Percentiles rank a stretch among this genome's conserved stretches.
phyloP scores from a whole-genome alignment of 2,113 vertebrate species.

The Orthonyx spaldingii region DNA sequence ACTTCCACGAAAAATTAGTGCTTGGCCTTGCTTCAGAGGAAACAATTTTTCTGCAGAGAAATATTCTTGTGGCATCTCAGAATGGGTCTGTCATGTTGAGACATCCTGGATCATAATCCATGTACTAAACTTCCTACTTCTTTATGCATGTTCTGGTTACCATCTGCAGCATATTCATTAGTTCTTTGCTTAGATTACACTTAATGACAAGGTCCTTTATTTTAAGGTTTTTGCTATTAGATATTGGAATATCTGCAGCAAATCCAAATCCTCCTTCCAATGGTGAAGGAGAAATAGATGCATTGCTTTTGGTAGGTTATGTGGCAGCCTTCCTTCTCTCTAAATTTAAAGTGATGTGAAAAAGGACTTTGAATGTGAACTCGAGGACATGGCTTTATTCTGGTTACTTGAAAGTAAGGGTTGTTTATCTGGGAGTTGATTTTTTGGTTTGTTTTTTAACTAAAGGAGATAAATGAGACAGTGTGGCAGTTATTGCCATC shows the following conservation, averaged over 20 bases:
- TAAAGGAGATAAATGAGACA: not conserved
- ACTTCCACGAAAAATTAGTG: not conserved
- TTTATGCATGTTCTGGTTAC: not conserved
- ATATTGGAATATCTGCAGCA: not conserved
- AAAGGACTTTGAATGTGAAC: not conserved
- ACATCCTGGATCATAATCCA: not conserved
- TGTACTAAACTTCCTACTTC: not conserved
- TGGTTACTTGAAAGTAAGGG: not conserved
- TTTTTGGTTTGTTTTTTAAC: not conserved
- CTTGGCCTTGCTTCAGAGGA: not conserved
- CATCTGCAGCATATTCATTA: not conserved
- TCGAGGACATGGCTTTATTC: not conserved
- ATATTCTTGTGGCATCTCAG: not conserved
- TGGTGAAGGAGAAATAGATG: not conserved
- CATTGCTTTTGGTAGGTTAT: not conserved
- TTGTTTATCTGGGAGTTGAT: rapidly evolving
- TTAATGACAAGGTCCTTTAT: not conserved
- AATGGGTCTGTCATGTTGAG: not conserved
- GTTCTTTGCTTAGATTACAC: not conserved
- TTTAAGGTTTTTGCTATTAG: not conserved
- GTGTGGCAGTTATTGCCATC: not conserved
- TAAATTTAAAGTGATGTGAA: not conserved
- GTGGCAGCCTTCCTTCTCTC: not conserved
- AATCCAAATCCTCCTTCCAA: too few species aligned
- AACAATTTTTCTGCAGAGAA: not conserved